Conservation (phyloP, 2,888 invertebrate species). For the Thereva nobilitata region DNA sequence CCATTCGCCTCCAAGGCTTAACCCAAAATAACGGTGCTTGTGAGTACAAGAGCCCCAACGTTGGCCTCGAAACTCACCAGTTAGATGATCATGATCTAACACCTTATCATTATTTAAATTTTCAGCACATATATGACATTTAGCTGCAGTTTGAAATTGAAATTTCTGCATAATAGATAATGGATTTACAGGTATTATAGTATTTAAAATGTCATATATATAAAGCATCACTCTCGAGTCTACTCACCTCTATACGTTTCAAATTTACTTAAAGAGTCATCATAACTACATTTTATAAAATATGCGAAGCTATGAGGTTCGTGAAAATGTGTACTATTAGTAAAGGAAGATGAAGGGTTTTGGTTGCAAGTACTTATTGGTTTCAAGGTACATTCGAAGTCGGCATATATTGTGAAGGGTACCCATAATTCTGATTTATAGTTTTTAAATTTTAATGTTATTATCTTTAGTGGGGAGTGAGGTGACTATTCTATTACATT, state of each 20-base stretch:
- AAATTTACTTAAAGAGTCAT: background rate
- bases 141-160: no score
- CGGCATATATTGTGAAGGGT: constrained; percentile 1
- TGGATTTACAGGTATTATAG: no score
- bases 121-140: constrained; percentile 22
- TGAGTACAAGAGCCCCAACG: no score
- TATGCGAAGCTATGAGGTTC: background rate
- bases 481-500: background rate
- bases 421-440: background rate
- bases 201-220: no score
- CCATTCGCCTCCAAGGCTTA: no score
- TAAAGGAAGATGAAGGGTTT: background rate
- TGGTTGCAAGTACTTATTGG: background rate
- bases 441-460: background rate
- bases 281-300: background rate
- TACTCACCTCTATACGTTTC: no score
- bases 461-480: background rate
- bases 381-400: background rate
- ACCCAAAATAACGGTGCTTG: no score
- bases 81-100: constrained; percentile 43
- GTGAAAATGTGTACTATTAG: background rate
- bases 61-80: constrained; percentile 40
- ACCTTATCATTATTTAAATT: constrained; percentile 36
- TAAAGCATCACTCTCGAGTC: no score
- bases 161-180: no score